Evolutionary conservation across 2,888 invertebrate species (phyloP).

Genomic region (Fabriciana adippe): DNA sequence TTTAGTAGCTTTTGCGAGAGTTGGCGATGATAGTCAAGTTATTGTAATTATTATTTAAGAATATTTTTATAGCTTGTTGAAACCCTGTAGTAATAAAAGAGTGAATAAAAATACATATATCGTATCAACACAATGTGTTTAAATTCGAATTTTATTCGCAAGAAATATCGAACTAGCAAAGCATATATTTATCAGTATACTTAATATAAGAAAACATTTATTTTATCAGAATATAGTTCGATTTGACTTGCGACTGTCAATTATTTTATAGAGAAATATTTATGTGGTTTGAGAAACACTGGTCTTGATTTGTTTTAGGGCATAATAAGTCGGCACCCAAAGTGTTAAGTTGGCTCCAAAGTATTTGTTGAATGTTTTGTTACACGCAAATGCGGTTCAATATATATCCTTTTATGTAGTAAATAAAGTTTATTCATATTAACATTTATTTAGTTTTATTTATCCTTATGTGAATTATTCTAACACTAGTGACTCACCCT

Average conservation of each 20-base stretch:
- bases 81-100: not conserved
- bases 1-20: slow-evolving; percentile 49
- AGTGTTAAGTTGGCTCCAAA: slow-evolving; percentile 77
- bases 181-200: slow-evolving; percentile 26
- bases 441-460: slow-evolving; percentile 49
- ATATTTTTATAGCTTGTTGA: slow-evolving; percentile 43
- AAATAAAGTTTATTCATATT: slow-evolving; percentile 81
- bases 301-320: slow-evolving; percentile 69
- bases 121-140: not conserved
- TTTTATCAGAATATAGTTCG: slow-evolving; percentile 21
- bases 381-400: slow-evolving; percentile 67
- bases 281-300: slow-evolving; percentile 76
- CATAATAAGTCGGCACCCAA: slow-evolving; percentile 77
- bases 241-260: slow-evolving; percentile 16
- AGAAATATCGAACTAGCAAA: slow-evolving; percentile 22
- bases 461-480: not conserved
- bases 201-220: slow-evolving; percentile 10
- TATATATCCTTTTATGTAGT: slow-evolving; percentile 77
- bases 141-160: not conserved
- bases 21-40: slow-evolving; percentile 52
- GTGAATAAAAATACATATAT: not conserved
- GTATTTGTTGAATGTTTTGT: slow-evolving; percentile 81
- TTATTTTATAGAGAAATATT: slow-evolving; percentile 21
- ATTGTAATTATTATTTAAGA: slow-evolving; percentile 45
- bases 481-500: too few relatives aligned